phyloP scores from a whole-genome alignment of 1,140 invertebrate genomes.

The Nebria ingens region DNA sequence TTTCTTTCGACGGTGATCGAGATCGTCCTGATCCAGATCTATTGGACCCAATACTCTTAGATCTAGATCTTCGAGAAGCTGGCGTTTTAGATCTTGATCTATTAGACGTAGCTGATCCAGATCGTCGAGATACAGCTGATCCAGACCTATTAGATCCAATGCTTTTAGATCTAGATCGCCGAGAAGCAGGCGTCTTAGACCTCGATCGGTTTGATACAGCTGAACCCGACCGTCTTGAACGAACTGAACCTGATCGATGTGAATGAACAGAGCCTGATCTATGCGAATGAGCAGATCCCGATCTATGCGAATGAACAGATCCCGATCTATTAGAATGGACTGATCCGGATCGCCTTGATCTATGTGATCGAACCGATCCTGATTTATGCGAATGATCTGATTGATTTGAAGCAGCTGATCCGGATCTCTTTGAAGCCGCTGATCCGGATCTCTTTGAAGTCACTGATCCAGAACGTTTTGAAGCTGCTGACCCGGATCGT shows the following conservation, averaged over 20 bases:
- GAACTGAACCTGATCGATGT: neutral
- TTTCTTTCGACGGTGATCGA: conserved; percentile 23
- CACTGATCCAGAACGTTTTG: conserved; percentile 29
- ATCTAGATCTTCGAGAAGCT: conserved; percentile 22
- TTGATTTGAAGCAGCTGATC: conserved; percentile 17
- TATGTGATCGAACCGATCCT: neutral
- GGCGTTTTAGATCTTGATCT: conserved; percentile 22
- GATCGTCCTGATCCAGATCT: conserved; percentile 16
- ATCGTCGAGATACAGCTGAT: conserved; percentile 18
- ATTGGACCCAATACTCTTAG: conserved; percentile 11
- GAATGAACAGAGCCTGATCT: neutral
- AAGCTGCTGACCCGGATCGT: conserved; percentile 27
- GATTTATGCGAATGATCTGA: conserved; percentile 24
- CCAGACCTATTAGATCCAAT: conserved; percentile 18
- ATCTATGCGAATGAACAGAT: conserved; percentile 28
- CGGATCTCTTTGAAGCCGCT: conserved; percentile 21
- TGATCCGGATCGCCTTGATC: conserved; percentile 28
- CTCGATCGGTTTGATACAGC: neutral
- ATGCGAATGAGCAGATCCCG: neutral
- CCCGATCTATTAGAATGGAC: conserved; percentile 25
- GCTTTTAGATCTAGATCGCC: conserved; percentile 21
- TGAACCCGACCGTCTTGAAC: neutral
- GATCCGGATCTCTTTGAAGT: conserved; percentile 31
- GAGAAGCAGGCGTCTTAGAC: conserved; percentile 1
- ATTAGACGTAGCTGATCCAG: conserved; percentile 19